Evolutionary conservation across 2,888 invertebrate genomes (phyloP).

Genomic region (Drepana falcataria): DNA sequence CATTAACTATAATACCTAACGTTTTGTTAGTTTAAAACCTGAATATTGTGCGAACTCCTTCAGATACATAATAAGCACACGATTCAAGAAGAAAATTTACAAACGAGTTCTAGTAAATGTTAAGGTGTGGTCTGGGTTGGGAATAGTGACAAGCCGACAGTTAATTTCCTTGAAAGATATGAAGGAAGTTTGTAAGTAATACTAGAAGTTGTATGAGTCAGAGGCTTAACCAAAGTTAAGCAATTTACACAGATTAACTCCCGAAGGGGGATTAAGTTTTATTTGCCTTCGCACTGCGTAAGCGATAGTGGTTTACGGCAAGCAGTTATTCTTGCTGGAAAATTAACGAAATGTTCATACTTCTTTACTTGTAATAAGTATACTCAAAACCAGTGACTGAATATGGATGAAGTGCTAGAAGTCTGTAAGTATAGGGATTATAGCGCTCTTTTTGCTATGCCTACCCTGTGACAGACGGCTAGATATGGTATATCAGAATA

Average conservation of each 20-base stretch:
- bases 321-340: background rate
- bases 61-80: background rate
- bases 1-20: too few species aligned
- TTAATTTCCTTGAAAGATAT: constrained; percentile 24
- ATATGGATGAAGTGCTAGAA: too few species aligned
- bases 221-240: constrained; percentile 17
- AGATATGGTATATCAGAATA: too few species aligned
- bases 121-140: background rate
- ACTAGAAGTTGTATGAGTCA: constrained; percentile 19
- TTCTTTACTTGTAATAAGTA: too few species aligned
- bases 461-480: too few species aligned
- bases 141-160: constrained; percentile 9
- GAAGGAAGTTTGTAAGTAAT: constrained; percentile 38
- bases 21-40: too few species aligned
- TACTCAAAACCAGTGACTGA: too few species aligned
- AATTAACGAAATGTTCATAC: background rate
- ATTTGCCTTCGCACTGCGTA: constrained; percentile 7
- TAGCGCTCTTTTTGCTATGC: too few species aligned
- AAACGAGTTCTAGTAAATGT: background rate
- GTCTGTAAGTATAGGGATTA: too few species aligned
- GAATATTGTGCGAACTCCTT: too few species aligned
- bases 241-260: constrained; percentile 26
- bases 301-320: background rate
- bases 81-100: background rate
- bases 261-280: constrained; percentile 9